Evolutionary conservation across 2,113 vertebrate species (phyloP).

Genomic region (Caretta caretta): DNA sequence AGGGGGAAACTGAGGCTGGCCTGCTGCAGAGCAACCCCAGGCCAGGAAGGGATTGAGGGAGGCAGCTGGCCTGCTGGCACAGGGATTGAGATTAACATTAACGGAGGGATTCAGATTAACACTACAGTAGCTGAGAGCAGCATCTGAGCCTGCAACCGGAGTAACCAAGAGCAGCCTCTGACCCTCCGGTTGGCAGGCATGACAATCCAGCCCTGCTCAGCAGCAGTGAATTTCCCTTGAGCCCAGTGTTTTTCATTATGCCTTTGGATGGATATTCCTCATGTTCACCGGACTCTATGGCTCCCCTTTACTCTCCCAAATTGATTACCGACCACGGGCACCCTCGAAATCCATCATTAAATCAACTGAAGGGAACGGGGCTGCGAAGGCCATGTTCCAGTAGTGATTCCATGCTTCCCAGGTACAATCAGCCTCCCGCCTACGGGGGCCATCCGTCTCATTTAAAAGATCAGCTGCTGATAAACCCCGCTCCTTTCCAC

Average conservation of each 20-base stretch:
- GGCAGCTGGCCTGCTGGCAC: not conserved
- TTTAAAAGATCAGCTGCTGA: not conserved
- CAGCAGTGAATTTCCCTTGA: not conserved
- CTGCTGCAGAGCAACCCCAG: not conserved
- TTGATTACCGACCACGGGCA: not conserved
- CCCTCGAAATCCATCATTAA: not conserved
- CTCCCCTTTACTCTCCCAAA: not conserved
- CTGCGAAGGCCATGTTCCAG: not conserved
- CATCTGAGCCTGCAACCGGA: not conserved
- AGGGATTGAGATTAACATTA: not conserved
- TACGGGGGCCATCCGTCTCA: not conserved
- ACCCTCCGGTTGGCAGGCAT: too few relatives aligned
- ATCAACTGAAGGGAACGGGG: not conserved
- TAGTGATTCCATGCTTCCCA: not conserved
- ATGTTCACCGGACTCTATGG: too few relatives aligned
- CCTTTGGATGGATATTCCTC: not conserved
- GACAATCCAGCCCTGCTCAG: not conserved
- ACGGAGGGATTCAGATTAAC: not conserved
- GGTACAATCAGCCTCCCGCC: not conserved
- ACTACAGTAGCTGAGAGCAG: not conserved
- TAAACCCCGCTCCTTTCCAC: not conserved
- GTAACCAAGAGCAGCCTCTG: not conserved
- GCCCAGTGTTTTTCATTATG: not conserved
- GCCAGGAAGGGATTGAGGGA: not conserved
- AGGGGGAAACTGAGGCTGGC: not conserved